Evolutionary conservation across 1,140 invertebrate genomes (phyloP), one percentile per base, ranked within the genome.

Genomic region (Lerema accius): DNA sequence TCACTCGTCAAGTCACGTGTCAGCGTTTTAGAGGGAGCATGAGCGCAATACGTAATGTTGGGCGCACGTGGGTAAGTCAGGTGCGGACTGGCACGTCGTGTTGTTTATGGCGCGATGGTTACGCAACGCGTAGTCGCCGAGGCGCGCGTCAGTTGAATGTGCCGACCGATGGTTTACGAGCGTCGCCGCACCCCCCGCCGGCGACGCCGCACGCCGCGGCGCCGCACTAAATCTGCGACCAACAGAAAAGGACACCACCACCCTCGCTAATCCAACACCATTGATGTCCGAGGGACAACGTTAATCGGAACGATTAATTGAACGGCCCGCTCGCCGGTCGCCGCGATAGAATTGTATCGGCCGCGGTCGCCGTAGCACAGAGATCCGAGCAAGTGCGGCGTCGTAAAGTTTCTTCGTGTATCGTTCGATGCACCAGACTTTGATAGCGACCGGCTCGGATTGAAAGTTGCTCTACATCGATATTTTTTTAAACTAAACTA

Each of bases 371-470:
- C 73, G 77, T 79, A 73, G 76, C 80, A 76, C 81, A 79, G 77
- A 63, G 78, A 75, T 77, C 79, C 79, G 74, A 78, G 76, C 85
- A 84, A 86, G 87, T 86, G 82, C 85, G 84, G 82, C 82, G 73
- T 89, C 88, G 84, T 90, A 89, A 90, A 90, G 83, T 90, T 90
- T 90, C 88, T 90, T 90, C 82, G 87, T 90, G 86, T 90, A 90
- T 90, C 88, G 86, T 89, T 87, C 87, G 88, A 90, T 90, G 88
- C 88, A 90, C 86, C 86, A 87, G 84, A 86, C 86, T 78, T 79
- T 88, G 84, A 86, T 88, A 86, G 78, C 77, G 67, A 61, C 75
- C 66, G 67, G 77, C 59, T 51, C 73, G 80, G 17, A 62, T 11
- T 28, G 76, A 69, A 82, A 51, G 80, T 73, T 50, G 81, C 88